Percentiles rank a stretch among this genome's conserved stretches.
Evolutionary conservation across 2,113 vertebrate genomes (phyloP).

Genomic region (Pitta sordida): DNA sequence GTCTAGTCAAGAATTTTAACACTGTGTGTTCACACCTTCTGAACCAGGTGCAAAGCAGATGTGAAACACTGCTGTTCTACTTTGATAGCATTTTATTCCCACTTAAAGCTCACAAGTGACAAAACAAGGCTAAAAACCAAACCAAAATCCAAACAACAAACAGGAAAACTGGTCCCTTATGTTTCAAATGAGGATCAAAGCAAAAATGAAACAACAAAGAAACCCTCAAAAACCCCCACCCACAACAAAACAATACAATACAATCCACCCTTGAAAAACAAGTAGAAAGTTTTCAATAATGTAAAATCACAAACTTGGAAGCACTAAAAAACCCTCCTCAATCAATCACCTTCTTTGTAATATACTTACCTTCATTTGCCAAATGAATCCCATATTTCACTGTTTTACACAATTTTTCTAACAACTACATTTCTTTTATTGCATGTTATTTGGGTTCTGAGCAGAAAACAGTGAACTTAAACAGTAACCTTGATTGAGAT

Average conservation of each 20-base stretch:
- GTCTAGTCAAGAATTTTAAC: background rate
- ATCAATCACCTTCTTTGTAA: background rate
- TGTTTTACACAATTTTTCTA: background rate
- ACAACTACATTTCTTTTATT: background rate
- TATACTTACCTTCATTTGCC: background rate
- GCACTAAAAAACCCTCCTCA: fast-evolving
- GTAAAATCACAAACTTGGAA: background rate
- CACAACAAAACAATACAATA: background rate
- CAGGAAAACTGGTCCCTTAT: background rate
- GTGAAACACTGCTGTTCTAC: background rate
- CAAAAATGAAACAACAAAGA: background rate
- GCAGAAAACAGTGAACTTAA: background rate
- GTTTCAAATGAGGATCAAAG: background rate
- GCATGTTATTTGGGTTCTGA: background rate
- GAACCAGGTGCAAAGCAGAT: background rate
- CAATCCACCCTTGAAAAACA: background rate
- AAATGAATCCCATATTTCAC: background rate
- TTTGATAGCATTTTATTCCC: background rate
- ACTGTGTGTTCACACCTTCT: background rate
- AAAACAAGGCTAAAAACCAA: background rate
- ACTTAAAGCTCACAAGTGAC: background rate
- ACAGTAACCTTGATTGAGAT: background rate
- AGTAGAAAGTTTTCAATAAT: background rate
- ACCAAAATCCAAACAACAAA: background rate
- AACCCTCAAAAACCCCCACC: background rate